Evolutionary conservation across 1,140 invertebrate species (phyloP).

Genomic region (Eueides isabella): DNA sequence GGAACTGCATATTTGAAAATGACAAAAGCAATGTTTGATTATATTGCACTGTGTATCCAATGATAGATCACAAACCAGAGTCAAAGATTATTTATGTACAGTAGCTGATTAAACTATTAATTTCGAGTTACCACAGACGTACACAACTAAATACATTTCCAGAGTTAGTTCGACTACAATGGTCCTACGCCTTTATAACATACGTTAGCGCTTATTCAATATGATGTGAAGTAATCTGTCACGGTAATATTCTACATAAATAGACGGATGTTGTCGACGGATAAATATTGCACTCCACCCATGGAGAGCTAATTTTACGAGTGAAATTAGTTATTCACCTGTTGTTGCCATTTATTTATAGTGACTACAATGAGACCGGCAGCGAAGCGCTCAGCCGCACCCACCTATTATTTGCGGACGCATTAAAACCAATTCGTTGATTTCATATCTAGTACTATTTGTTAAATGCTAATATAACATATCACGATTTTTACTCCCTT

Average conservation of each 20-base stretch:
- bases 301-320: constrained; percentile 78
- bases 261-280: constrained; percentile 69
- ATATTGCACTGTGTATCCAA: constrained; percentile 57
- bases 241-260: constrained; percentile 67
- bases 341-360: constrained; percentile 81
- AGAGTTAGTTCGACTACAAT: constrained; percentile 42
- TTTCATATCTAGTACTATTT: constrained; percentile 50
- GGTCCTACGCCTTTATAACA: constrained; percentile 19
- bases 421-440: constrained; percentile 66
- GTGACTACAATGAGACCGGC: constrained; percentile 68
- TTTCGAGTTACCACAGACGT: neutral
- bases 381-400: constrained; percentile 66
- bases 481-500: neutral
- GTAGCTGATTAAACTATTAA: constrained; percentile 11
- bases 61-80: constrained; percentile 14
- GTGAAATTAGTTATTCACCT: constrained; percentile 82
- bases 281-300: constrained; percentile 78
- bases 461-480: neutral
- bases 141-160: constrained; percentile 24
- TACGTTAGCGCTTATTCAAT: constrained; percentile 40
- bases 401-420: constrained; percentile 71
- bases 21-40: constrained; percentile 68
- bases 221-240: constrained; percentile 55
- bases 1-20: constrained; percentile 73
- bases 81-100: neutral